phyloP scores from a whole-genome alignment of 2,797 vertebrate species.

The Sylvia borin region DNA sequence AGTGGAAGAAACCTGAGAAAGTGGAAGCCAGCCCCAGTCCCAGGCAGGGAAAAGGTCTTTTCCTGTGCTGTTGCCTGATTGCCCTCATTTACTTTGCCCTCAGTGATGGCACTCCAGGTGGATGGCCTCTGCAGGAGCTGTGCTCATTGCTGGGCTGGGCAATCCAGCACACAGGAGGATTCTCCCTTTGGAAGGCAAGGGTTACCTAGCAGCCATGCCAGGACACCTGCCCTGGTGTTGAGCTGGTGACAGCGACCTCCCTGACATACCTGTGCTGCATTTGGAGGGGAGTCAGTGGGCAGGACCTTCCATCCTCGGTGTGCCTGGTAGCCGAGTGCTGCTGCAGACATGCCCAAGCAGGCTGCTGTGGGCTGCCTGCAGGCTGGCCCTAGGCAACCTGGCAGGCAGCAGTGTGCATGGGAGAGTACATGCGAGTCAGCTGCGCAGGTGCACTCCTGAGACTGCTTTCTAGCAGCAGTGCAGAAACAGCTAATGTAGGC shows the following conservation, averaged over 20 bases:
- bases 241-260: neutral
- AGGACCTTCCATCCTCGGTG: neutral
- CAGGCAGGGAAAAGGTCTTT: neutral
- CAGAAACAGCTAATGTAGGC: conserved; percentile 8
- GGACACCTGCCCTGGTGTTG: neutral
- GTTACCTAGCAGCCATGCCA: neutral
- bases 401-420: neutral
- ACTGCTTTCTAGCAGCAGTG: neutral
- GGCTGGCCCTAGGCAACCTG: conserved; percentile 50
- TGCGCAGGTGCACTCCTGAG: neutral
- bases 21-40: neutral
- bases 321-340: neutral
- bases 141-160: rapidly evolving
- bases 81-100: neutral
- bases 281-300: neutral
- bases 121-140: rapidly evolving
- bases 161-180: rapidly evolving
- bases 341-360: neutral
- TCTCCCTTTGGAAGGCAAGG: neutral
- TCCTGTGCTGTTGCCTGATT: neutral
- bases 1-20: neutral
- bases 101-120: neutral
- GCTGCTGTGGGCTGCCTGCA: conserved; percentile 33
- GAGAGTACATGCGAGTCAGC: neutral
- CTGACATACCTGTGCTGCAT: neutral